Conservation (phyloP, 2,113 vertebrate genomes). For the Camelus bactrianus region DNA sequence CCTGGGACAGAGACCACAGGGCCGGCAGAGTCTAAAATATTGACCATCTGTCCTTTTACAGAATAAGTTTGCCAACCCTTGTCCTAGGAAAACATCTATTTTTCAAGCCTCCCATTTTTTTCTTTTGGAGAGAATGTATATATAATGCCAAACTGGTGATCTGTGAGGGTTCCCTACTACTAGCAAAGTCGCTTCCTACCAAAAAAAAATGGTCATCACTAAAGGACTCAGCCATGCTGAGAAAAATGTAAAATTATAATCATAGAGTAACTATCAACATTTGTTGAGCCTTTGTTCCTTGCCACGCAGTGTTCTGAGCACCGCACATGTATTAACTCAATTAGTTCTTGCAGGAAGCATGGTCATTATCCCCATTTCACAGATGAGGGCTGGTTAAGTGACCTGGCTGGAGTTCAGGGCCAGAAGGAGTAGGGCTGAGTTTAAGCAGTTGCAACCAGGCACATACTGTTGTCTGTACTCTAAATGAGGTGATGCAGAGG, state of each 20-base stretch:
- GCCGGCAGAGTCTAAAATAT: neutral
- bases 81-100: neutral
- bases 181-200: neutral
- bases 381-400: neutral
- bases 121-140: neutral
- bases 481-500: neutral
- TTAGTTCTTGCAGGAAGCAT: neutral
- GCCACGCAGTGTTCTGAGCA: neutral
- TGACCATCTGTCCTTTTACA: neutral
- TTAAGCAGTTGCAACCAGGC: neutral
- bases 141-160: neutral
- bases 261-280: neutral
- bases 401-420: neutral
- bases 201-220: neutral
- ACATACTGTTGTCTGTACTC: neutral
- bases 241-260: neutral
- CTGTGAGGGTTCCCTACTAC: neutral
- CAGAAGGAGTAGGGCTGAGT: neutral
- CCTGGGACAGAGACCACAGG: neutral
- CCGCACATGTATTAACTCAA: neutral
- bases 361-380: neutral
- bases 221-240: neutral
- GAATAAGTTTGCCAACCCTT: neutral
- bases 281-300: neutral
- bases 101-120: neutral